Base-by-base conservation (phyloP, 2,797 vertebrate genomes). In the Buceros bicornis region DNA sequence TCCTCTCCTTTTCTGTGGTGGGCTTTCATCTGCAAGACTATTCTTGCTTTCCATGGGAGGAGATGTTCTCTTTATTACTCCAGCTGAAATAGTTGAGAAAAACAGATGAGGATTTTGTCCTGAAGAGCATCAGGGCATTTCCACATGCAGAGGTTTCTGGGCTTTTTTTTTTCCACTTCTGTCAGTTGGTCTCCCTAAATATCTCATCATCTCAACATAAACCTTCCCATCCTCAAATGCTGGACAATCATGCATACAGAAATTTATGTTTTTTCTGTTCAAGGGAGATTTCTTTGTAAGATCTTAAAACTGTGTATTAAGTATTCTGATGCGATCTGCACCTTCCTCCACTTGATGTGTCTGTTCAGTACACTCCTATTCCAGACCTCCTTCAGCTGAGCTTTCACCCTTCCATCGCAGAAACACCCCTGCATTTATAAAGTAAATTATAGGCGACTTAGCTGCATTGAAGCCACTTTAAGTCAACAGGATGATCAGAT, bases 1-100 rank as follows among this genome's bases (percentile, higher is more conserved):
- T 50, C 5, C 1, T 3, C 26, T 60, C n/a, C 29, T 43, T 58
- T 45, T 17, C 26, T 0, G 0, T 22, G 20, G 3, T 25, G 29
- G 13, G 12, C 6, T 73, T 83, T 56, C 2, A 0, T 48, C 56
- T 83, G 13, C 37, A 58, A 35, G 22, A n/a, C 4, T 5, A 12
- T 29, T 62, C 22, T 56, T 74, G 13, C n/a, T 78, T 54, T 66
- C 51, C 8, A 0, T 58, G 26, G 35, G 18, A 78, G 26, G 60
- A 64, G 16, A 10, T 64, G 47, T 11, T 72, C 42, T 18, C 35
- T 53, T 10, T 28, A 10, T 43, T 37, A 58, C 48, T 8, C 13
- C 31, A 66, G 5, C 21, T 78, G 48, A 81, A 83, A 64, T 26
- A 60, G 13, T 15, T 50, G 26, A 56, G 50, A 29, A 35, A 83